Evolutionary conservation across 2,888 invertebrate species (phyloP), one percentile per base, ranked within the genome.

Genomic region (Eilema depressum): DNA sequence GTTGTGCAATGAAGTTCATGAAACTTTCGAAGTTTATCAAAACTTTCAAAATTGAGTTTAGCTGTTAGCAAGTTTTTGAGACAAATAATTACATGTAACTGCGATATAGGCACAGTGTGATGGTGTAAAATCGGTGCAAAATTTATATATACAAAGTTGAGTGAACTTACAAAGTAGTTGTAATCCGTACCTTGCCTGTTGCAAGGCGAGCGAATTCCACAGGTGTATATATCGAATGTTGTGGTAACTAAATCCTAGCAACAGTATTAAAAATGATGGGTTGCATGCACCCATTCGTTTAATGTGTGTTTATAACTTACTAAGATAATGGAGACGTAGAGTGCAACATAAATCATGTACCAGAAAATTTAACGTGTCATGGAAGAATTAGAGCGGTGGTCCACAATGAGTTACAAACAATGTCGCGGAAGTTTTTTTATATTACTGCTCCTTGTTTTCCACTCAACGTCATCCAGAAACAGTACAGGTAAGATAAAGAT

Each of bases 301-400:
- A 59, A 62, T 66, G 66, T 75, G 66, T 78, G 76, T 68, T 26
- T 25, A 53, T 63, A 68, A 71, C 63, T 56, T 65, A 69, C 63
- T 72, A 57, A 74, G 66, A 77, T 76, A 78, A 81, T 83, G 81
- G 81, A 82, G 78, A 77, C 68, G 71, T 75, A 77, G 75, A 76
- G 78, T 79, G 69, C 37, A 77, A 79, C 77, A 77, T 74, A 20
- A 30, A 56, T 64, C 72, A 78, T 69, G 66, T 66, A 74, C 72
- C 69, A 75, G 65, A 72, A 78, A 26, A 64, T 75, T 69, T 85
- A 84, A 82, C 83, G 85, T 91, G 91, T 87, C 86, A 94, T 94
- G 94, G 94, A 95, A 92, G 94, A 94, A 89, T 84, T 93, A 77
- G 94, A 94, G 85, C 91, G 93, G 89, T 91, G 90, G 89, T 86